Percentiles rank a stretch among this genome's conserved stretches.
Evolutionary conservation across 2,797 vertebrate genomes (phyloP).

Genomic region (Leucoraja ocellata): DNA sequence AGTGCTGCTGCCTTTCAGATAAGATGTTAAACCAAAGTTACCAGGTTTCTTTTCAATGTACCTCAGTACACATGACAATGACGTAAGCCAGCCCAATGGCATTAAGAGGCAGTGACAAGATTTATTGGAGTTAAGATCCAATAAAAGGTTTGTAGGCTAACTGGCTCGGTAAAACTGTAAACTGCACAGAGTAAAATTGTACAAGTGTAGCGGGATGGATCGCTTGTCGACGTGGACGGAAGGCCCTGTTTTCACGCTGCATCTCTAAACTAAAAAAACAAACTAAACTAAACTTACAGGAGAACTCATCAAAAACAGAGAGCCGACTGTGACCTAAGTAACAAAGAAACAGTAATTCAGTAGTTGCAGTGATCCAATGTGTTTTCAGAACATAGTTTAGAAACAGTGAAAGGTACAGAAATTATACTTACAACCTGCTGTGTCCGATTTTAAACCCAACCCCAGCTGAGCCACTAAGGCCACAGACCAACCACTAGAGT

Average conservation of each 20-base stretch:
- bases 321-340: not conserved
- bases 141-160: no score
- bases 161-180: no score
- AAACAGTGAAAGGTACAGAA: not conserved
- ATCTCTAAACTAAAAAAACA: no score
- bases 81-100: not conserved
- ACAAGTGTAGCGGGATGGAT: no score
- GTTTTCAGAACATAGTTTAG: not conserved
- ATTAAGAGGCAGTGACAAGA: not conserved
- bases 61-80: no score
- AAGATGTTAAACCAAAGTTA: not conserved
- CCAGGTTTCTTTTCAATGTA: not conserved
- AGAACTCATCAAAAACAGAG: not conserved
- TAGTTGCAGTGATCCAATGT: not conserved
- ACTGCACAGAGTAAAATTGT: no score
- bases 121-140: not conserved
- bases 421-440: not conserved
- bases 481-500: not conserved
- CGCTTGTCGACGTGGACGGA: no score
- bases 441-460: not conserved
- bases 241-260: no score
- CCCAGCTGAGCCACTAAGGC: not conserved
- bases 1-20: not conserved
- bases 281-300: no score
- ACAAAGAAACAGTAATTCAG: not conserved